These are phyloP conservation scores for Notarius quadriscutis DNA, from an alignment of 2,113 vertebrate genomes.

Conservation along the genomic window DNA sequence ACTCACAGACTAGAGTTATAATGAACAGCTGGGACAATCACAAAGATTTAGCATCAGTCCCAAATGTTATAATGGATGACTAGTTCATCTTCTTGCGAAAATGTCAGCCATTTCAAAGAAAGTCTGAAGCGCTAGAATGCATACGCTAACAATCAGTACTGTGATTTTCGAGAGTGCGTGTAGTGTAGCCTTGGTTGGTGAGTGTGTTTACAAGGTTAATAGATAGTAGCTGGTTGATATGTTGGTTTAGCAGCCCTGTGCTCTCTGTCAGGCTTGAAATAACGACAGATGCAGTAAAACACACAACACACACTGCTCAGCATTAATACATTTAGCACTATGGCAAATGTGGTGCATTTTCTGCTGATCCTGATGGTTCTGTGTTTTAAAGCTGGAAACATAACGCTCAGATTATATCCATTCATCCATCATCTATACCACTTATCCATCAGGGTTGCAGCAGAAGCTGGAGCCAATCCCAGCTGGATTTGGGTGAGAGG, in stretches of 20 bases:
- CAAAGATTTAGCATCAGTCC: not conserved
- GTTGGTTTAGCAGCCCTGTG: not conserved
- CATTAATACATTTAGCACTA: not conserved
- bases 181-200: not conserved
- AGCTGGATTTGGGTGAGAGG: too few relatives aligned
- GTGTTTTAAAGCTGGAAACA: not conserved
- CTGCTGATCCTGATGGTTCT: not conserved
- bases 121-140: not conserved
- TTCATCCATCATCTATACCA: too few relatives aligned
- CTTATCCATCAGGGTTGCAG: too few relatives aligned
- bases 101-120: not conserved
- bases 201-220: not conserved
- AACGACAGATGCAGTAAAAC: conserved; percentile 4
- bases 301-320: not conserved
- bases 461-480: too few relatives aligned
- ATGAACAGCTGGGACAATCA: conserved; percentile 2
- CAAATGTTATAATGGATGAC: not conserved
- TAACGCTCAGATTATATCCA: not conserved
- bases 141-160: not conserved
- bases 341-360: not conserved
- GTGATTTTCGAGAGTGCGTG: not conserved
- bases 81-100: not conserved
- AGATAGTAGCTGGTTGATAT: not conserved
- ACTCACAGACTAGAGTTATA: not conserved
- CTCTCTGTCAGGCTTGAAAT: not conserved